These are phyloP conservation scores for Merops nubicus DNA, from an alignment of 2,113 vertebrate genomes.

Conservation along the genomic window DNA sequence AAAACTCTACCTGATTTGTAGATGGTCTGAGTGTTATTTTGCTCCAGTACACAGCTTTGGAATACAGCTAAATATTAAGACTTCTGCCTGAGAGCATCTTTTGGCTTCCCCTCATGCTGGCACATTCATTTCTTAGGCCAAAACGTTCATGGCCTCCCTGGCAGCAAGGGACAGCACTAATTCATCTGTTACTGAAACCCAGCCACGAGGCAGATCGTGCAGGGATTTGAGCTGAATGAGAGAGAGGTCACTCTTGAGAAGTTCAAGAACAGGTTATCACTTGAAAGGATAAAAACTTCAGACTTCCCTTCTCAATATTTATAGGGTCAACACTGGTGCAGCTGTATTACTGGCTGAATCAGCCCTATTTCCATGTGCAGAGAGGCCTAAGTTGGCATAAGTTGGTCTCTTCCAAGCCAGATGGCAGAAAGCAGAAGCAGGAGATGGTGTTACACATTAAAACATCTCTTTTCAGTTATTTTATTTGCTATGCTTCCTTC, in stretches of 20 bases:
- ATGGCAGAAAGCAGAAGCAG: constrained; percentile 60
- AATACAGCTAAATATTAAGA: neutral
- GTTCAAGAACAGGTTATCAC: constrained; percentile 53
- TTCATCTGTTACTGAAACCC: neutral
- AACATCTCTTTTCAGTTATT: constrained; percentile 64
- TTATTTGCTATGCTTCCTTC: constrained; percentile 61
- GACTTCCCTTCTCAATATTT: constrained; percentile 41
- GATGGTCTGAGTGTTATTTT: neutral
- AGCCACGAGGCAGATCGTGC: neutral
- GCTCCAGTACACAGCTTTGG: neutral
- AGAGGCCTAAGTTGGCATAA: constrained; percentile 50
- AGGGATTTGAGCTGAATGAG: neutral
- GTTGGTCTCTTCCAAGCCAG: constrained; percentile 52
- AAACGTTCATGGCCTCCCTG: neutral
- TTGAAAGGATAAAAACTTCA: constrained; percentile 42
- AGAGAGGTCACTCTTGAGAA: neutral
- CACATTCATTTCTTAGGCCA: neutral
- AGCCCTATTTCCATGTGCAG: constrained; percentile 38
- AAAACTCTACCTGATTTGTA: neutral
- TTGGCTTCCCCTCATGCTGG: neutral
- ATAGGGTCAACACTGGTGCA: constrained; percentile 57
- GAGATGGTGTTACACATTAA: constrained; percentile 66
- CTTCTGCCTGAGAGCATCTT: neutral
- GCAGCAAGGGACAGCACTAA: neutral
- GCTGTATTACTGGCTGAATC: constrained; percentile 52